Percentiles rank a stretch among this genome's conserved stretches.
phyloP scores from a whole-genome alignment of 2,888 invertebrate species.

The Zaprionus bogoriensis region DNA sequence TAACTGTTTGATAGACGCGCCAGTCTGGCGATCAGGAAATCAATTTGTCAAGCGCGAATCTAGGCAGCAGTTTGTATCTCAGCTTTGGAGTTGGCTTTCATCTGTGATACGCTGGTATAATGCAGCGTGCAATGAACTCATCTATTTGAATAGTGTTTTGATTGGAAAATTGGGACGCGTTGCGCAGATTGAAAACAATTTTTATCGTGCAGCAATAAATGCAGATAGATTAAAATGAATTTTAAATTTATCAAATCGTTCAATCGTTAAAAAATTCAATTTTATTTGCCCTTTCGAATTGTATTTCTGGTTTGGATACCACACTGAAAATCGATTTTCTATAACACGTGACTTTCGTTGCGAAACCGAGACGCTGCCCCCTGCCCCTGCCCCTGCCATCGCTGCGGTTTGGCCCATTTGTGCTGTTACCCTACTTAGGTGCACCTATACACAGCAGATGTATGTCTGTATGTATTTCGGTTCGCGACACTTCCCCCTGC shows the following conservation, averaged over 20 bases:
- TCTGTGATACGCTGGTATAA: constrained; percentile 10
- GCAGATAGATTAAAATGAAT: not conserved
- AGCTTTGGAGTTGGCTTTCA: constrained; percentile 8
- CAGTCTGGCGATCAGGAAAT: constrained; percentile 15
- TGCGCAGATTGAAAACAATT: not conserved
- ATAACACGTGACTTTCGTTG: constrained; percentile 42
- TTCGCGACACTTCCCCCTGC: constrained; percentile 45
- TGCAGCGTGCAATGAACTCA: constrained; percentile 3
- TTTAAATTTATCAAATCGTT: not conserved
- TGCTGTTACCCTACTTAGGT: constrained; percentile 24
- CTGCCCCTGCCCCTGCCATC: constrained; percentile 6
- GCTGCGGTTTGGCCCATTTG: constrained; percentile 45
- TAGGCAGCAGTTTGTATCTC: not conserved
- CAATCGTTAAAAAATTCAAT: not conserved
- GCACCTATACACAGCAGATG: too few species aligned
- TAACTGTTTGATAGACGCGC: constrained; percentile 37
- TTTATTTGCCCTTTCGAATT: too few species aligned
- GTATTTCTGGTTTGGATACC: too few species aligned
- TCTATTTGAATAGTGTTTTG: not conserved
- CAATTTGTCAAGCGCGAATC: constrained; percentile 28
- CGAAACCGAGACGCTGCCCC: constrained; percentile 13
- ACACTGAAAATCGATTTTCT: constrained; percentile 41
- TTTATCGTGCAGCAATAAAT: not conserved
- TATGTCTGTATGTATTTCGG: constrained; percentile 12
- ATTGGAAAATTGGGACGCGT: too few species aligned